Evolutionary conservation across 2,797 vertebrate species (phyloP).

Genomic region (Antennarius maculatus): DNA sequence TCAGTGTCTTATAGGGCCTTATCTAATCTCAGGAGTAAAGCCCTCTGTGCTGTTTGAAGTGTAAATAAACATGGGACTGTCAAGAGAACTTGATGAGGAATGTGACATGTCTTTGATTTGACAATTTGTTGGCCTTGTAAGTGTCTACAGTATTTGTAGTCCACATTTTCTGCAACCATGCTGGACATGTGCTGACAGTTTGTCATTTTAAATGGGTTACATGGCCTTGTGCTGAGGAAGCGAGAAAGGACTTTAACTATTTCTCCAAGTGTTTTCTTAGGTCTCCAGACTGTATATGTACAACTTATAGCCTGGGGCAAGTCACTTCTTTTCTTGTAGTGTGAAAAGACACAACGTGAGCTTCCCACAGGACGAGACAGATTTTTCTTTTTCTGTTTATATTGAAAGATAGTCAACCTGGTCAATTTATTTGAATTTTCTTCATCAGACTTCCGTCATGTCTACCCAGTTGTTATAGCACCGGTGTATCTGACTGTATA

Average conservation of each 20-base stretch:
- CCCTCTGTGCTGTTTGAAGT: conserved; percentile 48
- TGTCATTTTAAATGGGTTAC: conserved; percentile 60
- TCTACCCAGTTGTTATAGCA: background rate
- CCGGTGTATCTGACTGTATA: conserved; percentile 1
- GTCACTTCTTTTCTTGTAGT: conserved; percentile 9
- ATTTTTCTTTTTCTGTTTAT: conserved; percentile 18
- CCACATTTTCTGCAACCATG: conserved; percentile 40
- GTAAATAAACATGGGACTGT: conserved; percentile 56
- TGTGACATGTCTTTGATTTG: conserved; percentile 52
- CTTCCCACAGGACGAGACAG: background rate
- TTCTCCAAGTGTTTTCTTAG: conserved; percentile 32
- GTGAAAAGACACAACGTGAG: conserved; percentile 13
- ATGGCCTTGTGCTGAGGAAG: conserved; percentile 25
- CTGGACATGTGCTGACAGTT: conserved; percentile 61
- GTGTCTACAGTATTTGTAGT: conserved; percentile 52
- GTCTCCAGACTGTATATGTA: conserved; percentile 14
- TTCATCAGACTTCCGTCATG: conserved; percentile 6
- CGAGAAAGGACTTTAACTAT: conserved; percentile 23
- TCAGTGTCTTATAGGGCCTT: conserved; percentile 31
- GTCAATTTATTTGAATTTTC: conserved; percentile 1
- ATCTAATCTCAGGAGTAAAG: conserved; percentile 41
- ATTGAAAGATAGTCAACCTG: background rate
- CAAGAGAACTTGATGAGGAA: conserved; percentile 44
- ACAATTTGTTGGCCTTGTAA: conserved; percentile 52
- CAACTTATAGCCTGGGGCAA: background rate